These are phyloP conservation scores for Barnardius zonarius DNA, from an alignment of 2,113 vertebrate genomes.

Conservation along the genomic window DNA sequence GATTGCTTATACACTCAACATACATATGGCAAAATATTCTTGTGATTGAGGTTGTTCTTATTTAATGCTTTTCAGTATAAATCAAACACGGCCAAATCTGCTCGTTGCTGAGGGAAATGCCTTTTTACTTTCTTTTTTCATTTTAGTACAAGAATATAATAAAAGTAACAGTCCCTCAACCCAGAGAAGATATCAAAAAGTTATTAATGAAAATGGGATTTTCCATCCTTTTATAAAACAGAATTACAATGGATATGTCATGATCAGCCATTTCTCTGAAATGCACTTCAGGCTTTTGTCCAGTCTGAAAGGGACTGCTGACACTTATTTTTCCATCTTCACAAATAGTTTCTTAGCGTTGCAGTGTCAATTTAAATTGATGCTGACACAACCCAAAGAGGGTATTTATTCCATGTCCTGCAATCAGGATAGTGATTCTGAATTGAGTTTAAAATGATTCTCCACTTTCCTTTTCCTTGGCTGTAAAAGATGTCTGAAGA, in stretches of 20 bases:
- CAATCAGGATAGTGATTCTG: conserved; percentile 2
- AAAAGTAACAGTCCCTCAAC: background rate
- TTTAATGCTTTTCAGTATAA: background rate
- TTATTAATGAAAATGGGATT: background rate
- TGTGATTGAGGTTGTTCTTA: background rate
- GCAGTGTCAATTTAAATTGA: background rate
- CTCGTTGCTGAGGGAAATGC: background rate
- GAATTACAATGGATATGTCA: background rate
- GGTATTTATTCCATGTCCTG: background rate
- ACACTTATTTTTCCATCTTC: background rate
- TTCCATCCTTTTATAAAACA: background rate
- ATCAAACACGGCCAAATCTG: background rate
- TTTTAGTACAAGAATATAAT: background rate
- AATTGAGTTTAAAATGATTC: background rate
- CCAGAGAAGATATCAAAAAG: background rate
- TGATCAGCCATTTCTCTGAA: background rate
- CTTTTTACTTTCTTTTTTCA: background rate
- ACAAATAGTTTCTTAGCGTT: background rate
- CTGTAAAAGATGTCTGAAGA: background rate
- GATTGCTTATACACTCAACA: background rate
- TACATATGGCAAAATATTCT: background rate
- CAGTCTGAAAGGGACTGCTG: background rate
- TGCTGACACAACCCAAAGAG: background rate
- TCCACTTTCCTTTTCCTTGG: background rate
- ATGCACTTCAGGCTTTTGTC: background rate